These are phyloP conservation scores for Cervus canadensis DNA, from an alignment of 2,113 vertebrate genomes.

Conservation along the genomic window DNA sequence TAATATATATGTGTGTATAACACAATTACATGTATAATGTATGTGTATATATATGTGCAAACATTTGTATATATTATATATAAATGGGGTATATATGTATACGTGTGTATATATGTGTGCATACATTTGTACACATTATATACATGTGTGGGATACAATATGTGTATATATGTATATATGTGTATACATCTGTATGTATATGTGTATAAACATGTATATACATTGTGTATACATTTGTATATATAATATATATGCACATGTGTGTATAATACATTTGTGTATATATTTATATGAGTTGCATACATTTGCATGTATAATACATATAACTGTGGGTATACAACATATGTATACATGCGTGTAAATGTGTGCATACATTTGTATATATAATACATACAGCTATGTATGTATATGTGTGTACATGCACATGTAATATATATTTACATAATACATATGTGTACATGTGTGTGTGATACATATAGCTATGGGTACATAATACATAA, in stretches of 20 bases:
- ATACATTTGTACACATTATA: not conserved
- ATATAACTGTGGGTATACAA: not conserved
- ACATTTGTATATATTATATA: not conserved
- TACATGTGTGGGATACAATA: not conserved
- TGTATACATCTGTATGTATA: not conserved
- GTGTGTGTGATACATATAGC: not conserved
- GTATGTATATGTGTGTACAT: not conserved
- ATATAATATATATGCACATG: not conserved
- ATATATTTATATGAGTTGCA: not conserved
- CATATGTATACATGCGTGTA: fast-evolving
- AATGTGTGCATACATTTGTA: not conserved
- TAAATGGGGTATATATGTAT: fast-evolving
- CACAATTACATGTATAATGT: not conserved
- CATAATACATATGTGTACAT: not conserved
- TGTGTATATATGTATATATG: not conserved
- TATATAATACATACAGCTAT: not conserved
- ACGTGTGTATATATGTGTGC: not conserved
- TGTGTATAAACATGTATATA: not conserved
- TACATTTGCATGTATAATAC: not conserved
- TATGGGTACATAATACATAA: not conserved
- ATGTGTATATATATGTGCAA: fast-evolving
- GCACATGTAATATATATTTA: not conserved
- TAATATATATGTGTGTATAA: not conserved
- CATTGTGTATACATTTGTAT: not conserved
- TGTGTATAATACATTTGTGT: not conserved